Evolutionary conservation across 2,797 vertebrate genomes (phyloP), one percentile per base, ranked within the genome.

Genomic region (Sebastes melanostomus): DNA sequence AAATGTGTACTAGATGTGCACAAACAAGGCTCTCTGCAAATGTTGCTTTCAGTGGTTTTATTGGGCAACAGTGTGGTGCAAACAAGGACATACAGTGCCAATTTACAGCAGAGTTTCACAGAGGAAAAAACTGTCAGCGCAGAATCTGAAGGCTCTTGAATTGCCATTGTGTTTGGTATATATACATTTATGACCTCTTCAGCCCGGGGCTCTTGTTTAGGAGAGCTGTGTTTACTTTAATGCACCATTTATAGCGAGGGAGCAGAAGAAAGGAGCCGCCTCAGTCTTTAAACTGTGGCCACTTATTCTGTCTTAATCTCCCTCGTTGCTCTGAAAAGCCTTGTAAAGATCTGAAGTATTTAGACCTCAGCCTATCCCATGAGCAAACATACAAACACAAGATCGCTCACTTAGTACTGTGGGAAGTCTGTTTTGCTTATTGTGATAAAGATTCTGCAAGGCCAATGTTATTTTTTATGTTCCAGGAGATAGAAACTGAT

Each of bases 211-310:
- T 61, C 55, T 42, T 32, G 60, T 83, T 69, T 36, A 68, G 25
- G 70, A 84, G 67, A 69, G 60, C 66, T 20, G 32, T 75, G 83
- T 84, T 88, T 88, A 80, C 69, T 76, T 81, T 83, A 60, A 73
- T 59, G 62, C 80, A 66, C 66, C 81, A 56, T 83, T 81, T 80
- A 74, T 46, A 25, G 46, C 20, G 5, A 74, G 50, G 27, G 61
- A 66, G 56, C 38, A 25, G 62, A 78, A 69, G 50, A 83, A 77
- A 74, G 73, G 50, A 66, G 30, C 66, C 24, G 12, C 46, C 4
- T 11, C 70, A 16, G 25, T 58, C 66, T 81, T 80, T 65, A 75
- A 81, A 9, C 66, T 62, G 34, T 9, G 75, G 24, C 66, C 75
- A 78, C 60, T 89, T 73, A 50, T 66, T 82, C 63, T n/a, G 16